Conservation (phyloP, 2,113 vertebrate genomes). For the Aviceda subcristata region DNA sequence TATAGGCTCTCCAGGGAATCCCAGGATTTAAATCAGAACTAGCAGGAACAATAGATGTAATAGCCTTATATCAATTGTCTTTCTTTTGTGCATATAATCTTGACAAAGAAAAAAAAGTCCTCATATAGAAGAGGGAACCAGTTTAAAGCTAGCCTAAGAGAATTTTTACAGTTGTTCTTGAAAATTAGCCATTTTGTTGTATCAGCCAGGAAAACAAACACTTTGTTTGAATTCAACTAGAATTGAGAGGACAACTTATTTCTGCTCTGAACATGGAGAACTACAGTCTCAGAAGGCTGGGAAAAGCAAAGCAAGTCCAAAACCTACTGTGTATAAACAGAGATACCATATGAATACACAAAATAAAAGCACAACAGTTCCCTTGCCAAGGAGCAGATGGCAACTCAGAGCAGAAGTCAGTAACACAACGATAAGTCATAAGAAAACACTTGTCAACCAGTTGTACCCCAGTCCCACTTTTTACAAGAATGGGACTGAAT, state of each 20-base stretch:
- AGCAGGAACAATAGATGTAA: neutral
- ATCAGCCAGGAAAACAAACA: neutral
- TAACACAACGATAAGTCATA: neutral
- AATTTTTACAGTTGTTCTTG: neutral
- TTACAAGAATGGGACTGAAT: neutral
- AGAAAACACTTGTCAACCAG: neutral
- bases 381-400: slow-evolving; percentile 45
- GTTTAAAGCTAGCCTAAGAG: neutral
- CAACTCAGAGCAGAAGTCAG: slow-evolving; percentile 21
- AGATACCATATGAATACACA: neutral
- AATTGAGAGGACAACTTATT: neutral
- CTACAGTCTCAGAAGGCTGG: neutral
- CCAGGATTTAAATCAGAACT: neutral
- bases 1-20: neutral
- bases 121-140: neutral
- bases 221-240: neutral
- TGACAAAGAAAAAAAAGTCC: neutral
- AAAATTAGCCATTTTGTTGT: neutral
- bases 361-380: slow-evolving; percentile 15
- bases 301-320: slow-evolving; percentile 34
- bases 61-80: neutral
- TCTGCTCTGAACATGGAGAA: neutral
- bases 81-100: neutral
- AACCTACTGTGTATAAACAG: slow-evolving; percentile 9
- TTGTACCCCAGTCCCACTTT: neutral